Evolutionary conservation across 2,888 invertebrate species (phyloP).

Genomic region (Coelinius sp.): DNA sequence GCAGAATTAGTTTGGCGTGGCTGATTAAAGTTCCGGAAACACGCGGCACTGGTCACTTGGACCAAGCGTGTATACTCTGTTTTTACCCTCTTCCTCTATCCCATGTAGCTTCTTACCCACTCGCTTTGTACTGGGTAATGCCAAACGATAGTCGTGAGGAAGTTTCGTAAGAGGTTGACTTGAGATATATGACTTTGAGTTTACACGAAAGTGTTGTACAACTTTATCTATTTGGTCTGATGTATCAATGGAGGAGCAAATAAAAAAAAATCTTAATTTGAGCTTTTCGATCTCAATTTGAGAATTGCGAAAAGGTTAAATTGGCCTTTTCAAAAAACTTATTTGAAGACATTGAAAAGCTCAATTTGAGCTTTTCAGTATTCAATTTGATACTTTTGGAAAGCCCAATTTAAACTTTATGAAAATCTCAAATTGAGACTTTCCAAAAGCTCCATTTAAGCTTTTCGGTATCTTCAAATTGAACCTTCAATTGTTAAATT

Average conservation of each 20-base stretch:
- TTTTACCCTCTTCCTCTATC: slow-evolving; percentile 5
- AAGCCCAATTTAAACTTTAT: no score
- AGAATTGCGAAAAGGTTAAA: no score
- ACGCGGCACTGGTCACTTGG: slow-evolving; percentile 35
- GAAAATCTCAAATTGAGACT: no score
- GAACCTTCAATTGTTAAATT: no score
- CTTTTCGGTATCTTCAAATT: no score
- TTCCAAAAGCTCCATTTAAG: no score
- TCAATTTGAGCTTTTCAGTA: no score
- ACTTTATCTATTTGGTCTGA: neutral
- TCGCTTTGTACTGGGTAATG: slow-evolving; percentile 4
- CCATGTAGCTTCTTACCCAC: neutral
- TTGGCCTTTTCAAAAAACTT: no score
- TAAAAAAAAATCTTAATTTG: neutral
- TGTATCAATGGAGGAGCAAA: neutral
- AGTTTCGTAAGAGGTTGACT: slow-evolving; percentile 17
- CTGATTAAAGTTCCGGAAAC: slow-evolving; percentile 58
- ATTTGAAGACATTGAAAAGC: no score
- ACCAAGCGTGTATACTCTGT: neutral
- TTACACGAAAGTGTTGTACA: neutral
- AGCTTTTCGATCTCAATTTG: no score
- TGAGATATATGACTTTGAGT: slow-evolving; percentile 10
- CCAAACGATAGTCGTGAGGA: neutral
- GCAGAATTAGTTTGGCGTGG: slow-evolving; percentile 48
- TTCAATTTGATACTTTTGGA: no score